phyloP scores from a whole-genome alignment of 2,797 vertebrate genomes.

The Sorex maritimensis region DNA sequence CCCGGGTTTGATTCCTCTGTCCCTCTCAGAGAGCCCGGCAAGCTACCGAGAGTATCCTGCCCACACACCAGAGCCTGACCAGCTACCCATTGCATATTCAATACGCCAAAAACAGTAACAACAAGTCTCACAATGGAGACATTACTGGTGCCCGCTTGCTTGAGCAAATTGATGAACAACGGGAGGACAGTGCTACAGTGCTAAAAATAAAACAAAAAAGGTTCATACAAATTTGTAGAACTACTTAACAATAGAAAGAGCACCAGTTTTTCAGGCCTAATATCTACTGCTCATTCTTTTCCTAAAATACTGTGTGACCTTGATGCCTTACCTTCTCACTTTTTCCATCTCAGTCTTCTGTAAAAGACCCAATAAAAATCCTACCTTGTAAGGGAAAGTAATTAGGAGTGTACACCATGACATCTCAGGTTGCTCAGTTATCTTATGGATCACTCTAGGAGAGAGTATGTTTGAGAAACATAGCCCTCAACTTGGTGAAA shows the following conservation, averaged over 20 bases:
- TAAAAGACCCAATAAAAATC: no score
- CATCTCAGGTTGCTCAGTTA: background rate
- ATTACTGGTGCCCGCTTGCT: no score
- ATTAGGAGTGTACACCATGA: background rate
- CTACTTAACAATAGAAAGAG: constrained; percentile 1
- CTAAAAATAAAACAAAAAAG: background rate
- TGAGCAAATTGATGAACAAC: no score
- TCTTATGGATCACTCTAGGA: background rate
- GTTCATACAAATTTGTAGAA: constrained; percentile 15
- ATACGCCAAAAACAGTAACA: no score
- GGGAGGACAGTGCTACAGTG: no score
- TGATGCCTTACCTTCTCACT: background rate
- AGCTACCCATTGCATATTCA: no score
- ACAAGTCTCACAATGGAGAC: no score
- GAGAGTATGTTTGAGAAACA: background rate
- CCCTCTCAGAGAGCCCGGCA: no score
- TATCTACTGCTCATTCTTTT: background rate
- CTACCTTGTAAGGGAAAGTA: background rate
- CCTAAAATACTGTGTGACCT: background rate
- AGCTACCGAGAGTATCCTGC: no score
- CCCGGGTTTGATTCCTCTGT: no score
- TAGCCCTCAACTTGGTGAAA: background rate
- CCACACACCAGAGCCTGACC: no score
- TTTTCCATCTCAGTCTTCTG: no score
- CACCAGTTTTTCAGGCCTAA: background rate